A percentile compares a stretch with the other conserved stretches of the same genome.
phyloP scores from a whole-genome alignment of 2,797 vertebrate species.

The Saxicola maurus region DNA sequence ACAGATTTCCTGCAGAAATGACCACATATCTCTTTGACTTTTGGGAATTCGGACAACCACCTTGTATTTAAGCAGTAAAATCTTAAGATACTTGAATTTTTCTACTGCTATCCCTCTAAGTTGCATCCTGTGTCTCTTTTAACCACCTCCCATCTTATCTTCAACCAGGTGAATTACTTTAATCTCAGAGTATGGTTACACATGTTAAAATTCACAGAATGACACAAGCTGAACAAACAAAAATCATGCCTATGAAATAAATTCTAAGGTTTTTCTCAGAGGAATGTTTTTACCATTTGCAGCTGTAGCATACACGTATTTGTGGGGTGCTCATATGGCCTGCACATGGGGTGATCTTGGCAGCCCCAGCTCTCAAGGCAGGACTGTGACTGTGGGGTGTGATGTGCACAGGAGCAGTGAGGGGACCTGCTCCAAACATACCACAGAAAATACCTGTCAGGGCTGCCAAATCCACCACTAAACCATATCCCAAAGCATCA shows the following conservation, averaged over 20 bases:
- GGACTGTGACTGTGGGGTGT: fast-evolving
- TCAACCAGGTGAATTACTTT: not conserved
- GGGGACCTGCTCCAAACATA: fast-evolving
- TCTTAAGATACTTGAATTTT: not conserved
- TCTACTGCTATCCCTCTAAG: not conserved
- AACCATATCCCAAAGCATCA: not conserved
- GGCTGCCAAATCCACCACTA: not conserved
- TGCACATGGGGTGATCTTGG: fast-evolving
- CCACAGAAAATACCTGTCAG: not conserved
- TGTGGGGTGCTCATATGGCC: not conserved
- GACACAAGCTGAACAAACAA: not conserved
- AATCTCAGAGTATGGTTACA: not conserved
- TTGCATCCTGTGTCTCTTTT: not conserved
- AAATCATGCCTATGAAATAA: not conserved
- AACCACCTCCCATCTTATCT: fast-evolving
- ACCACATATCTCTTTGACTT: fast-evolving
- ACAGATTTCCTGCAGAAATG: not conserved
- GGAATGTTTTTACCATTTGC: not conserved
- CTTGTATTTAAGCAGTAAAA: not conserved
- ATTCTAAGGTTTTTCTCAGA: not conserved
- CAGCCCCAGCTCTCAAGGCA: not conserved
- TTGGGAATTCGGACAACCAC: not conserved
- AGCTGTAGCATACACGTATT: not conserved
- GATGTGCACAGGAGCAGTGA: fast-evolving
- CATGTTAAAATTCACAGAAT: not conserved